Conservation (phyloP, 2,888 invertebrate genomes). For the Peribatodes rhomboidaria region DNA sequence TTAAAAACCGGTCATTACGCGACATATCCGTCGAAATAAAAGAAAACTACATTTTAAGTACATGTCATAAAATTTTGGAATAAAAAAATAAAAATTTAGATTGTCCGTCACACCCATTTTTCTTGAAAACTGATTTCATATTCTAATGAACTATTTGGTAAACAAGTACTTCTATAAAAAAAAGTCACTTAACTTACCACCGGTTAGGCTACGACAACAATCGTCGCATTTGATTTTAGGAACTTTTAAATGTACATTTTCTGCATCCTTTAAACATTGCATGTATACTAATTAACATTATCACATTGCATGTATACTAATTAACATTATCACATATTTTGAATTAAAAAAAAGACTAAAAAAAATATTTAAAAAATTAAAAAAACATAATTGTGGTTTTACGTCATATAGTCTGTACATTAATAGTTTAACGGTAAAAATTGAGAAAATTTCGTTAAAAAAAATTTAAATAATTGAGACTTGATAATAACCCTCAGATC, state of each 20-base stretch:
- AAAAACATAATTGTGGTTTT: not conserved
- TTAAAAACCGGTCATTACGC: not conserved
- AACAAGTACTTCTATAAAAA: constrained; percentile 1
- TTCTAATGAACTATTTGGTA: constrained; percentile 1
- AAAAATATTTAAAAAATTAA: not conserved
- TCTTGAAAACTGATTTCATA: constrained; percentile 7
- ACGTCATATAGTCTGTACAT: not conserved
- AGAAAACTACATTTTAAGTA: not conserved
- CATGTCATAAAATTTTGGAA: not conserved
- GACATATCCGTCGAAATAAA: not conserved
- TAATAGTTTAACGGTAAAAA: not conserved
- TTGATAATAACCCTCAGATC: not conserved
- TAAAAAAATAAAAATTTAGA: not conserved
- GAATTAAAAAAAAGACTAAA: constrained; percentile 36
- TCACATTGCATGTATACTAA: constrained; percentile 31
- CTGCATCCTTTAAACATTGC: constrained; percentile 19
- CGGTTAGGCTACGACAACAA: not conserved
- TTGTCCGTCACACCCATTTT: not conserved
- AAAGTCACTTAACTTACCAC: not conserved
- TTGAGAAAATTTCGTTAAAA: not conserved
- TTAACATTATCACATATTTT: constrained; percentile 30
- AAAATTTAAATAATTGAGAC: constrained; percentile 13
- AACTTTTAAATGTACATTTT: constrained; percentile 52
- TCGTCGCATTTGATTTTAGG: constrained; percentile 49
- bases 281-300: constrained; percentile 30